Base-by-base conservation (phyloP, 2,888 invertebrate species). In the Uropetala carovei region DNA sequence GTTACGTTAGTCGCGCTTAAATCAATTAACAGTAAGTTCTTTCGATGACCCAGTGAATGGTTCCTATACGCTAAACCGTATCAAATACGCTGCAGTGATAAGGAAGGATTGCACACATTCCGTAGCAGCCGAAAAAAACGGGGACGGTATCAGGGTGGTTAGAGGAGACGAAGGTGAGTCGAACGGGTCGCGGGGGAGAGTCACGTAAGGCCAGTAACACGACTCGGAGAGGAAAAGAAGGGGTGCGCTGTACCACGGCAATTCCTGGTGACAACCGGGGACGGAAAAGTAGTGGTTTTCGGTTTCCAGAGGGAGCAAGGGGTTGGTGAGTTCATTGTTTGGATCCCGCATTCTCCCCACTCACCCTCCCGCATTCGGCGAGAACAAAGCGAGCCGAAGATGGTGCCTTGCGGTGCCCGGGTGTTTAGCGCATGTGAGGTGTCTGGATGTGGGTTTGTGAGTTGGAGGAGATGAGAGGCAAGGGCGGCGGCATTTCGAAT, bases 381-480 rank as follows among this genome's bases (percentile, higher is more conserved):
- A 60, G 86, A 86, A 86, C 86, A 86, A 86, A 84, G 59, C 59
- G 27, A 60, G 16, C 86, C 86, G 86, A 86, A 59, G 86, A 86
- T 86, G 60, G 86, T 59, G 60, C 59, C 60, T 86, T 86, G 86
- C 86, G 86, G 86, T 85, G 27, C 86, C 60, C 75, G 75, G 75
- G 75, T 27, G 75, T 75, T 75, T 75, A 75, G 75, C 75, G 27
- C 22, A 75, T 22, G 22, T n/a, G 75, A 75, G 75, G 75, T 43
- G 43, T 43, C 43, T 43, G 43, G 43, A 43, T 43, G 43, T 43
- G 43, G 43, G 43, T 43, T 43, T 43, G 43, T 43, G 43, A 43
- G 43, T 43, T 43, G 43, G 43, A 43, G 43, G 43, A 22, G 75
- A 22, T 75, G 75, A 13, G 75, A 27, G 75, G 11, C 22, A 27